Conservation (phyloP, 2,113 vertebrate genomes). For the Cinclus mexicanus region DNA sequence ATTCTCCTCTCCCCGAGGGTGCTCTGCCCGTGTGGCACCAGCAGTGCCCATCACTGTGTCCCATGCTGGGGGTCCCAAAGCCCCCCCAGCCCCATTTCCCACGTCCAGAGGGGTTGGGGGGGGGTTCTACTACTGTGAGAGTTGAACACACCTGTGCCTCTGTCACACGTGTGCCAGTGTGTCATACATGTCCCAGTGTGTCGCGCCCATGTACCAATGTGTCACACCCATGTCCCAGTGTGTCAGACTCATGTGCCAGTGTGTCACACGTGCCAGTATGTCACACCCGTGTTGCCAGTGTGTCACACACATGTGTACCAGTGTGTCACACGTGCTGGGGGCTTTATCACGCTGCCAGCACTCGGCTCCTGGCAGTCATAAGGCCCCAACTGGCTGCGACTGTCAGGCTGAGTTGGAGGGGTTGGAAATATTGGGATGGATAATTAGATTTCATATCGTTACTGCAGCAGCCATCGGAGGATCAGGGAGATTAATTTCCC, state of each 20-base stretch:
- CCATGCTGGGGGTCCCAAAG: neutral
- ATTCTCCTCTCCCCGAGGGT: neutral
- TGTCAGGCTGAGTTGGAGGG: conserved; percentile 77
- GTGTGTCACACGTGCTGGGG: too few species aligned
- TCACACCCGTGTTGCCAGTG: too few species aligned
- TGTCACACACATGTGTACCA: neutral
- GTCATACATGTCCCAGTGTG: neutral
- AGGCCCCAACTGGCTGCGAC: conserved; percentile 64
- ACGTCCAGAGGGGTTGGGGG: fast-evolving
- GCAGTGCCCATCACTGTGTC: neutral
- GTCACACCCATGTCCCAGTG: neutral
- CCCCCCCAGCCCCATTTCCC: neutral
- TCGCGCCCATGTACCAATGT: fast-evolving
- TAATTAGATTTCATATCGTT: conserved; percentile 99
- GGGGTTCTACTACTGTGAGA: fast-evolving
- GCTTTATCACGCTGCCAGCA: conserved; percentile 67
- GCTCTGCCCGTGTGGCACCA: neutral
- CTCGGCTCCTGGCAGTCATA: conserved; percentile 66
- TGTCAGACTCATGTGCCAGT: fast-evolving
- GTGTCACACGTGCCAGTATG: neutral
- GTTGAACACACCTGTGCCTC: neutral
- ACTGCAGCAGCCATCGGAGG: conserved; percentile 87
- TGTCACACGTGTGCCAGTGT: neutral
- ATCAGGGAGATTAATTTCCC: conserved; percentile 94
- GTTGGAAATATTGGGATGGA: conserved; percentile 93